phyloP scores from a whole-genome alignment of 2,797 vertebrate species.

The Pristis pectinata region DNA sequence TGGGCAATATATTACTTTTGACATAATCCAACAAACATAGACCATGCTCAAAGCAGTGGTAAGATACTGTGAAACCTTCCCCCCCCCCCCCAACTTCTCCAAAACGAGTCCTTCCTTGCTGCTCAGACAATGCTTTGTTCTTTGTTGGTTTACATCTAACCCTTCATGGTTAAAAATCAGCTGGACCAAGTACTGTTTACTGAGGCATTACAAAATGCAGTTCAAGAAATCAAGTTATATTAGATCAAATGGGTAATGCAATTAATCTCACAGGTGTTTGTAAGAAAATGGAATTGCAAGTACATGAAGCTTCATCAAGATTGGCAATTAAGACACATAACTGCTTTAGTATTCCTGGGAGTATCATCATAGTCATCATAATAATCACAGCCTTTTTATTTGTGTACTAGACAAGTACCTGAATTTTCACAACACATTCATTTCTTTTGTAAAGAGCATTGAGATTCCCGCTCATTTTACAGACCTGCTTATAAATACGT shows the following conservation, averaged over 20 bases:
- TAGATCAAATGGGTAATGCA: neutral
- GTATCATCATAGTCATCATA: no score
- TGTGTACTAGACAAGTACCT: neutral
- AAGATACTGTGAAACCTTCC: neutral
- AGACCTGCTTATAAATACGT: neutral
- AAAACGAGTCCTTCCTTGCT: neutral
- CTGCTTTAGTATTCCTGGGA: neutral
- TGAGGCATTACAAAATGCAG: neutral
- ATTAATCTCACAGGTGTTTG: constrained; percentile 28
- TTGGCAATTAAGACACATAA: constrained; percentile 3
- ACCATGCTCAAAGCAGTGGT: neutral
- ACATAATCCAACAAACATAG: neutral
- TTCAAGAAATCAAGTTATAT: neutral
- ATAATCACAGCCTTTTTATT: neutral
- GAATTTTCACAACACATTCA: neutral
- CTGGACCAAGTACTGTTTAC: neutral
- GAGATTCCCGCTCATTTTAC: neutral
- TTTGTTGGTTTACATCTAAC: neutral
- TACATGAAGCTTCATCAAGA: neutral
- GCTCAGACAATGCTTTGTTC: constrained; percentile 6
- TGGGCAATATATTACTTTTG: neutral
- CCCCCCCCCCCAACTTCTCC: neutral
- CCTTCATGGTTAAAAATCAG: neutral
- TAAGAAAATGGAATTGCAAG: constrained; percentile 12
- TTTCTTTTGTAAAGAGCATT: neutral